Conservation (phyloP, 2,113 vertebrate species). For the Oreotrochilus melanogaster region DNA sequence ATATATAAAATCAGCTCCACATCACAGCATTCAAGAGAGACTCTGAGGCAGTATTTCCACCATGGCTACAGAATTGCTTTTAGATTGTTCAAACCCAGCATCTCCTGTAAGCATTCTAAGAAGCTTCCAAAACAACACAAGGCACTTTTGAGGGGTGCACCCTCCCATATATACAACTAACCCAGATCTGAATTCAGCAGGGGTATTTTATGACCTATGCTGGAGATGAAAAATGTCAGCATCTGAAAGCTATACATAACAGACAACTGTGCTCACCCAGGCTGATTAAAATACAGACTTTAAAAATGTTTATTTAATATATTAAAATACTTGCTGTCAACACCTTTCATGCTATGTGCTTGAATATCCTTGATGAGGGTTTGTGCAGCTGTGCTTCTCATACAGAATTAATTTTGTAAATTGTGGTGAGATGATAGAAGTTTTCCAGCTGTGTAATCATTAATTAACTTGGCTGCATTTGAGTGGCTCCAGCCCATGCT, state of each 20-base stretch:
- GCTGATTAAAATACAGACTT: slow-evolving; percentile 27
- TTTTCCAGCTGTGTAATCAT: slow-evolving; percentile 73
- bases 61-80: neutral
- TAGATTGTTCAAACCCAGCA: neutral
- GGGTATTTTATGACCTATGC: neutral
- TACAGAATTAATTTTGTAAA: slow-evolving; percentile 69
- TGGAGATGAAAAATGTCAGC: slow-evolving; percentile 13
- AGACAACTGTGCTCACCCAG: slow-evolving; percentile 10
- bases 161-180: neutral
- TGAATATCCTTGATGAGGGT: slow-evolving; percentile 55
- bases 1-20: neutral
- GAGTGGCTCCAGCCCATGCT: slow-evolving; percentile 38
- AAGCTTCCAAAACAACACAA: neutral
- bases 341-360: slow-evolving; percentile 53
- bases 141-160: fast-evolving
- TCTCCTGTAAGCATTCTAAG: neutral
- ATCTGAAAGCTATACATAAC: slow-evolving; percentile 30
- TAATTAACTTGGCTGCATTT: slow-evolving; percentile 70
- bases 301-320: slow-evolving; percentile 59
- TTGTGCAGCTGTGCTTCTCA: slow-evolving; percentile 61
- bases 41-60: neutral
- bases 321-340: slow-evolving; percentile 46
- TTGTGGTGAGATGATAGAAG: slow-evolving; percentile 60
- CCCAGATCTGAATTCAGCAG: neutral
- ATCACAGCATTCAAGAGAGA: neutral